Evolutionary conservation across 2,113 vertebrate genomes (phyloP).

Genomic region (Cacatua alba): DNA sequence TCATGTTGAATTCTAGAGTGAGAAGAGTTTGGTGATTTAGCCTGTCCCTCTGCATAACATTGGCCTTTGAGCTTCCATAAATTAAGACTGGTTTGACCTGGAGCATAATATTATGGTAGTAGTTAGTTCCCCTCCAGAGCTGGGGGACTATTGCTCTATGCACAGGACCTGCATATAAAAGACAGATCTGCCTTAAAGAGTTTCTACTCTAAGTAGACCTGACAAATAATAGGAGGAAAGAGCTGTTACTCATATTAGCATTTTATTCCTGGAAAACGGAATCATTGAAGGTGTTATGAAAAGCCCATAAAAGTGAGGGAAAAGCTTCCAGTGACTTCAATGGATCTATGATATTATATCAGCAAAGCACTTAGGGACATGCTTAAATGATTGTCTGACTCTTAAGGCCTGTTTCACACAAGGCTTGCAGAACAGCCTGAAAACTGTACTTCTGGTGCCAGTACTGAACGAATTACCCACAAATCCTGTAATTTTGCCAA

Average conservation of each 20-base stretch:
- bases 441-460: background rate
- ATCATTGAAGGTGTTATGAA: background rate
- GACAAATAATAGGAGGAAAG: background rate
- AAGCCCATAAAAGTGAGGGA: slow-evolving; percentile 29
- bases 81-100: background rate
- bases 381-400: background rate
- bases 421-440: background rate
- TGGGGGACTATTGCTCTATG: background rate
- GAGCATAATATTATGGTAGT: background rate
- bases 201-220: background rate
- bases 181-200: background rate
- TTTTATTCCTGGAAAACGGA: slow-evolving; percentile 17
- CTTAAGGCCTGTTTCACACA: background rate
- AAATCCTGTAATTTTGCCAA: slow-evolving; percentile 44
- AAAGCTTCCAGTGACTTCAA: slow-evolving; percentile 10
- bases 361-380: background rate
- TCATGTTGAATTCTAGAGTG: background rate
- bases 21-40: background rate
- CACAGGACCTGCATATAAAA: background rate
- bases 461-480: background rate
- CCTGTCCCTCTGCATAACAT: background rate
- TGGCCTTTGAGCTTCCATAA: background rate
- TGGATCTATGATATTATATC: background rate
- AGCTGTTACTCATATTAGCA: background rate
- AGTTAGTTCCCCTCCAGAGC: background rate